Percentiles rank a stretch among this genome's conserved stretches.
phyloP scores from a whole-genome alignment of 2,797 vertebrate species.

The Acanthopagrus latus region DNA sequence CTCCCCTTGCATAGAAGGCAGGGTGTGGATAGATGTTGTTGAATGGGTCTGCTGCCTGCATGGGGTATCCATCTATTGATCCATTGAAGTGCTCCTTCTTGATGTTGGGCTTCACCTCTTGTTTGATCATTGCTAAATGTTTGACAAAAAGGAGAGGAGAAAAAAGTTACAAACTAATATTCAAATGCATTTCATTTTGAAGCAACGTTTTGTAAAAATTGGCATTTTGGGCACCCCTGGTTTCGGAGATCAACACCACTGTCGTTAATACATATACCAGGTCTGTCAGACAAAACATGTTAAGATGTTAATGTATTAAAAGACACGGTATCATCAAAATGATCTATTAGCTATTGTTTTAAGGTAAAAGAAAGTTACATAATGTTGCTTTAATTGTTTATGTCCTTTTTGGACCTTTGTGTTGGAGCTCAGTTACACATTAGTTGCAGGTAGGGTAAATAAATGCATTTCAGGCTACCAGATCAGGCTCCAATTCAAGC shows the following conservation, averaged over 20 bases:
- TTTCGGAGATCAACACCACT: too few relatives aligned
- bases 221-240: too few relatives aligned
- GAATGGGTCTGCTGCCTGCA: constrained; percentile 92
- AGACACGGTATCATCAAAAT: too few relatives aligned
- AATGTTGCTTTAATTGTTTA: background rate
- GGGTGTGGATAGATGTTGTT: constrained; percentile 93
- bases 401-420: background rate
- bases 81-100: constrained; percentile 89
- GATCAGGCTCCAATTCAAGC: background rate
- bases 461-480: background rate
- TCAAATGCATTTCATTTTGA: constrained; percentile 4
- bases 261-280: too few relatives aligned
- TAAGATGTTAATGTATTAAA: too few relatives aligned
- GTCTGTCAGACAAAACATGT: too few relatives aligned
- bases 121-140: constrained; percentile 87
- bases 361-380: too few relatives aligned
- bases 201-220: too few relatives aligned
- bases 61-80: constrained; percentile 92
- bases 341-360: too few relatives aligned
- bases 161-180: constrained; percentile 18
- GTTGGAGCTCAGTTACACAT: background rate
- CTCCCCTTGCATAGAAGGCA: constrained; percentile 97
- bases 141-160: constrained; percentile 47
- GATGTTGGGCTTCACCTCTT: constrained; percentile 90
- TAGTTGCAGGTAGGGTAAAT: background rate